Percentiles rank a stretch among this genome's conserved stretches.
Evolutionary conservation across 2,888 invertebrate species (phyloP).

Genomic region (Ptilodon capucinus): DNA sequence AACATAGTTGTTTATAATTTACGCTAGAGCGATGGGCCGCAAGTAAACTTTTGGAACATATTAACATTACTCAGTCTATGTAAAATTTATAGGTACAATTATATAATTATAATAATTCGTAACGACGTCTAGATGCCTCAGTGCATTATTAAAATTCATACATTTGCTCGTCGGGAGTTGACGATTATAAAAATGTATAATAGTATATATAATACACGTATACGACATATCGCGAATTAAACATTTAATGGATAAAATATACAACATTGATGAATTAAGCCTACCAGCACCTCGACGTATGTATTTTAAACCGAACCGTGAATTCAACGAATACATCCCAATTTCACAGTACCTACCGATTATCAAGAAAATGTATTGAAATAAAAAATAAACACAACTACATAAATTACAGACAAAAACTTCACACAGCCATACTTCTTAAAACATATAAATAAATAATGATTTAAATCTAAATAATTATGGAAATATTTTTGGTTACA

Average conservation of each 20-base stretch:
- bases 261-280: constrained; percentile 44
- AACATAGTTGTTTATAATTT: constrained; percentile 24
- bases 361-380: constrained; percentile 38
- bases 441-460: constrained; percentile 68
- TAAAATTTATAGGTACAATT: constrained; percentile 45
- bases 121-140: constrained; percentile 49
- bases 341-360: constrained; percentile 20
- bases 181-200: constrained; percentile 39
- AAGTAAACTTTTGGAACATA: constrained; percentile 53
- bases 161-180: constrained; percentile 41
- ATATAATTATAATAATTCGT: constrained; percentile 53
- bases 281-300: constrained; percentile 71
- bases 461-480: constrained; percentile 59
- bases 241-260: constrained; percentile 24
- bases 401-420: constrained; percentile 71
- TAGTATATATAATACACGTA: constrained; percentile 31
- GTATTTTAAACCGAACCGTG: constrained; percentile 28
- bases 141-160: constrained; percentile 41
- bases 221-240: constrained; percentile 25
- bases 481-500: constrained; percentile 73
- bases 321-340: constrained; percentile 20
- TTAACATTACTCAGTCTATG: constrained; percentile 77
- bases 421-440: constrained; percentile 80
- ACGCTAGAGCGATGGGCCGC: constrained; percentile 35
- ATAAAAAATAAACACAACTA: constrained; percentile 52